Percentiles rank a stretch among this genome's conserved stretches.
These are phyloP conservation scores for Lordiphosa andalusiaca DNA, from an alignment of 2,888 invertebrate genomes.

Conservation along the genomic window DNA sequence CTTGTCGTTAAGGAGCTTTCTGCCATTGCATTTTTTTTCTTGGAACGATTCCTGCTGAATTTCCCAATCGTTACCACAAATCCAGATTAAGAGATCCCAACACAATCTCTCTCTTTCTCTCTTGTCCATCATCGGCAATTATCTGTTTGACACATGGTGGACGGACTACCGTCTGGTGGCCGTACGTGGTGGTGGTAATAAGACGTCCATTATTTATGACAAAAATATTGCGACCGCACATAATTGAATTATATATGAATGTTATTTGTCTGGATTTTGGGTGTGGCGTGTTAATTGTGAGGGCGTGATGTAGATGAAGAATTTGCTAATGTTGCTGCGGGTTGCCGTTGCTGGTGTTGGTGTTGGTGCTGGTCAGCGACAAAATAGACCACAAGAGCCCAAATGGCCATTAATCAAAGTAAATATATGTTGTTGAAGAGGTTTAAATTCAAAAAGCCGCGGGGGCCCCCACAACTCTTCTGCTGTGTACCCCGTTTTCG, in stretches of 20 bases:
- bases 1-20: no score
- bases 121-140: no score
- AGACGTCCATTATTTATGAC: conserved; percentile 61
- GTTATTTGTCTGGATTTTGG: neutral
- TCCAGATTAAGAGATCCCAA: no score
- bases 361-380: conserved; percentile 14
- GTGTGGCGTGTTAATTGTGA: conserved; percentile 60
- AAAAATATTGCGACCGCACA: conserved; percentile 56
- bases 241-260: conserved; percentile 63
- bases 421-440: conserved; percentile 31
- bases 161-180: no score
- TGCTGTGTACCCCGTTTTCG: neutral
- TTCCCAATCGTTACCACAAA: no score
- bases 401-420: conserved; percentile 44
- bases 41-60: no score
- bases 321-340: conserved; percentile 37
- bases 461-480: no score
- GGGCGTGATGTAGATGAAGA: conserved; percentile 73
- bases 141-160: no score
- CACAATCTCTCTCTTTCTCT: no score
- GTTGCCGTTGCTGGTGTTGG: conserved; percentile 14
- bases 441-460: neutral
- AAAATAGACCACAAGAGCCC: neutral
- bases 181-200: no score
- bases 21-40: no score